Evolutionary conservation across 1,140 invertebrate species (phyloP), one percentile per base, ranked within the genome.

Genomic region (Heliconius himera): DNA sequence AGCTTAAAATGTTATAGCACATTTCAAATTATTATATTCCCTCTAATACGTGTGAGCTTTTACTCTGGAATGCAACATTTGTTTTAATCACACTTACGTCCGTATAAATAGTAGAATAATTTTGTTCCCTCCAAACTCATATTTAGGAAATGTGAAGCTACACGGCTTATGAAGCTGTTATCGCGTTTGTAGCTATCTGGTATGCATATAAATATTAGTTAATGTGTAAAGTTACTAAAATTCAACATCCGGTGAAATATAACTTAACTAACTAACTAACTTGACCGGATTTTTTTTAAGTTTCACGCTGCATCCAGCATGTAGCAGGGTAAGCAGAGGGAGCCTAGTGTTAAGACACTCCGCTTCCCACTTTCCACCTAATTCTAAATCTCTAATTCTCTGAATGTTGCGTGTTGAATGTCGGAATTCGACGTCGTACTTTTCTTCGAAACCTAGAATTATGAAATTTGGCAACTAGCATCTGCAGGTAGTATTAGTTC

Each of bases 1-100:
- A 36, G 74, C 41, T 13, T 70, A 29, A 76, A 76, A 46, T 46
- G 26, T 70, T 76, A 66, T 29, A n/a, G 16, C 41, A 18, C 33
- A 33, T 46, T 66, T 29, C 60, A 70, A 36, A 76, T 76, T 76
- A 76, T 66, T 76, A 54, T 66, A 70, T 70, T 26, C 20, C 38
- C 1, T 73, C n/a, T 73, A 73, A 78, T 60, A 78, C 56, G 71
- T 73, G 70, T 73, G 51, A 73, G 76, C 76, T 78, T 78, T 76
- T 76, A 76, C 74, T 60, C 66, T 76, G 74, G 60, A 36, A 73
- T 78, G 51, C 11, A 56, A 78, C 71, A 78, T 78, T 73, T 60
- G 56, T 78, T 78, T 78, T 78, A 78, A 78, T 78, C 54, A 78
- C 56, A 51, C 51, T 78, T 46, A 78, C 26, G 71, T 49, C 22